These are phyloP conservation scores for Germaria angustata DNA, from an alignment of 2,888 invertebrate genomes.

Conservation along the genomic window DNA sequence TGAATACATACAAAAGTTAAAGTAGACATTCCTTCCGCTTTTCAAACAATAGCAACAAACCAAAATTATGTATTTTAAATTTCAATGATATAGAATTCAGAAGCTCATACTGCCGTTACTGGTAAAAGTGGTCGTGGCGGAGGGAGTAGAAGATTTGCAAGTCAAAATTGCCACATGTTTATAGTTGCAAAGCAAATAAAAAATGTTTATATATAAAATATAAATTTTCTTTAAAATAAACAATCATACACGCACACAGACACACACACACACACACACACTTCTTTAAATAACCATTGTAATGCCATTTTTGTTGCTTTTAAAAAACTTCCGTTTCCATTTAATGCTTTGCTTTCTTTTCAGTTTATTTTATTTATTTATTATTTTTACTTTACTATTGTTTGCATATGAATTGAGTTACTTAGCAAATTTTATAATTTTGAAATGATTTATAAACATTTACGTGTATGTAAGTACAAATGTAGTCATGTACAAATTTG, in stretches of 20 bases:
- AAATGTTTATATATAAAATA: neutral
- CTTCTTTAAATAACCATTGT: neutral
- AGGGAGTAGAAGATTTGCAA: neutral
- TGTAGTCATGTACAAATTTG: neutral
- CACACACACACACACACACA: neutral
- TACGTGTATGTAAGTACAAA: neutral
- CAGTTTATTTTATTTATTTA: conserved; percentile 6
- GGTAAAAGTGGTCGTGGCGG: neutral
- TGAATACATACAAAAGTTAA: neutral
- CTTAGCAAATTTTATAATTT: conserved; percentile 53
- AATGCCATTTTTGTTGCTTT: conserved; percentile 9
- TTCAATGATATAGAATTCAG: neutral
- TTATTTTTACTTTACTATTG: conserved; percentile 33
- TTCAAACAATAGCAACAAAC: neutral
- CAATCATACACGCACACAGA: conserved; percentile 7
- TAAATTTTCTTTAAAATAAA: conserved; percentile 14
- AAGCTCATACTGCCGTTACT: neutral
- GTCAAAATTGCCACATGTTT: conserved; percentile 15
- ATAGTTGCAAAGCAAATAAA: neutral
- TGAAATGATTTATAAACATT: conserved; percentile 11
- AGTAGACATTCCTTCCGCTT: neutral
- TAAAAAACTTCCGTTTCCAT: conserved; percentile 54
- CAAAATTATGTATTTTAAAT: neutral
- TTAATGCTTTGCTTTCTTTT: conserved; percentile 11
- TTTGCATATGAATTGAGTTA: conserved; percentile 54